Percentiles rank a stretch among this genome's conserved stretches.
Conservation (phyloP, 2,113 vertebrate species). For the Neomonachus schauinslandi region DNA sequence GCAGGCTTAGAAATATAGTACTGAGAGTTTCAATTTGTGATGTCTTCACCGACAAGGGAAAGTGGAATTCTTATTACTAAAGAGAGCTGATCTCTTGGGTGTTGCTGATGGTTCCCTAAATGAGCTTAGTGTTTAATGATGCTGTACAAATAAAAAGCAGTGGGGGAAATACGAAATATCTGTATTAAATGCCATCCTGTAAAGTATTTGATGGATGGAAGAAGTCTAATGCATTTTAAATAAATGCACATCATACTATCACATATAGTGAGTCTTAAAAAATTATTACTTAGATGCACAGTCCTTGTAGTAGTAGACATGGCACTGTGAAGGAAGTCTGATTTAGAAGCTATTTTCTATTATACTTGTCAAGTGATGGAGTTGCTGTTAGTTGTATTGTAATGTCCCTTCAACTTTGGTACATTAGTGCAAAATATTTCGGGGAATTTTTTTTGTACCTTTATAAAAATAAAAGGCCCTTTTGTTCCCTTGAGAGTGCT, state of each 20-base stretch:
- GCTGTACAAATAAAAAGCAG: conserved; percentile 87
- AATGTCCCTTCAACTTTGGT: conserved; percentile 88
- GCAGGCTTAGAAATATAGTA: conserved; percentile 82
- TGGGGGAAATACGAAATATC: conserved; percentile 84
- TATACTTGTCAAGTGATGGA: conserved; percentile 81
- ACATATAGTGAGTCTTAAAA: conserved; percentile 85
- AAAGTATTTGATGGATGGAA: conserved; percentile 86
- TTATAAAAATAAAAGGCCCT: conserved; percentile 90
- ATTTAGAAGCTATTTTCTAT: conserved; percentile 82
- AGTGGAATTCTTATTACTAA: conserved; percentile 70
- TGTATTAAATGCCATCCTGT: conserved; percentile 86
- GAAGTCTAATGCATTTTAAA: conserved; percentile 87
- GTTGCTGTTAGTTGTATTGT: conserved; percentile 80
- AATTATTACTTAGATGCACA: conserved; percentile 87
- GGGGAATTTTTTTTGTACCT: conserved; percentile 83
- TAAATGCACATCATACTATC: conserved; percentile 87
- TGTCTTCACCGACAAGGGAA: conserved; percentile 72
- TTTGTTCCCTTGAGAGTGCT: conserved; percentile 85
- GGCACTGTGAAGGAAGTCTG: conserved; percentile 83
- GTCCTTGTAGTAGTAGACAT: conserved; percentile 84
- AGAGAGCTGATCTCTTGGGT: conserved; percentile 69
- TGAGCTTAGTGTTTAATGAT: conserved; percentile 72
- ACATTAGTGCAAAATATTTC: conserved; percentile 89
- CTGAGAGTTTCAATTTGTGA: conserved; percentile 74
- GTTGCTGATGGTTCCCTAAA: conserved; percentile 71